Base-by-base conservation (phyloP, 2,113 vertebrate genomes). In the Addax nasomaculatus region DNA sequence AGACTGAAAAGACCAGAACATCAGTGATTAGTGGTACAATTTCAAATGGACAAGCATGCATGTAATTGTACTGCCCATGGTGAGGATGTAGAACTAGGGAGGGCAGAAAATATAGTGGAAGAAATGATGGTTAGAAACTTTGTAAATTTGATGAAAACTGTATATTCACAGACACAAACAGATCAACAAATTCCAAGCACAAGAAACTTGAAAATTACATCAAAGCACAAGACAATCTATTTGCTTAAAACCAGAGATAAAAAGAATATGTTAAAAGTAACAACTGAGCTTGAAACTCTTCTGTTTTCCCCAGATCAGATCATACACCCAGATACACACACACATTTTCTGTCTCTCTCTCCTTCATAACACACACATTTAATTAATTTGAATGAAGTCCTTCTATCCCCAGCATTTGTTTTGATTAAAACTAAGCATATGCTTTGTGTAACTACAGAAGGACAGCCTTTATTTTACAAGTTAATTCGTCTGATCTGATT, bases 361-460 rank as follows among this genome's bases (percentile, higher is more conserved):
- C 70, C 36, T 27, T 76, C 70, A 76, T 70, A 39, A 70, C 67
- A 23, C 67, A 73, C 19, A 73, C n/a, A 76, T 92, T 90, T 15
- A 67, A 29, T 70, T 51, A 85, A 57, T 70, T 36, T 87, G 43
- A 95, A 83, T 78, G 60, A 95, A 55, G 39, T 64, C 55, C 83
- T 83, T 55, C 27, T 89, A 15, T 53, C 25, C 21, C 33, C 39
- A 62, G 15, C 80, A 55, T 93, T 92, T 89, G 73, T 60, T 92
- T 89, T 96, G 93, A 85, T 92, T 96, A 85, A 85, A 96, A 94
- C 39, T 90, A 78, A 78, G 79, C 51, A 91, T 67, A 25, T 89
- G 30, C 85, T 98, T 96, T 98, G 89, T 97, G 91, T 81, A 92
- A 86, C 47, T 89, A 53, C 94, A 95, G 87, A 60, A 76, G 29